Conservation (phyloP, 1,140 invertebrate genomes). For the Thaumatotibia leucotreta region DNA sequence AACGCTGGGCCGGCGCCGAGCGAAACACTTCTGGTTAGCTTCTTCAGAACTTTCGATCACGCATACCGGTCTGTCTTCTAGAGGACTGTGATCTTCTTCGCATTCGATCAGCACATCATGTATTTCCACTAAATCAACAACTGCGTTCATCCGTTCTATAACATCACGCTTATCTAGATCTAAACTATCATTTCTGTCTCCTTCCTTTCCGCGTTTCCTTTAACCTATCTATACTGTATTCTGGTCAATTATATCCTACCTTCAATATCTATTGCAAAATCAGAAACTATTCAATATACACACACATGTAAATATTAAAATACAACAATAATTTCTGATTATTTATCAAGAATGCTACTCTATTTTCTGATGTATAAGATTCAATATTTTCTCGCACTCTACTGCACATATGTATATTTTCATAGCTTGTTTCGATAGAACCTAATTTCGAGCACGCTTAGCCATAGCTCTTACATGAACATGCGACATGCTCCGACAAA, state of each 20-base stretch:
- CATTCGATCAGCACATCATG: constrained; percentile 63
- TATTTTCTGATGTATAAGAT: constrained; percentile 64
- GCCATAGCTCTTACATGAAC: constrained; percentile 23
- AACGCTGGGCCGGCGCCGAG: constrained; percentile 49
- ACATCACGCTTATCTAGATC: constrained; percentile 28
- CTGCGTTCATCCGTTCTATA: constrained; percentile 18
- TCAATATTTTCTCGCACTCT: constrained; percentile 60
- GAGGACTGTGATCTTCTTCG: constrained; percentile 28
- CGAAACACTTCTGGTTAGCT: constrained; percentile 36
- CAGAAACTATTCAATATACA: constrained; percentile 59
- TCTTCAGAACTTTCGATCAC: constrained; percentile 33
- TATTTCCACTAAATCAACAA: constrained; percentile 36
- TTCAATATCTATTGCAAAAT: constrained; percentile 25
- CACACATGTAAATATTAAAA: constrained; percentile 60
- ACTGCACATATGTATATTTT: constrained; percentile 59
- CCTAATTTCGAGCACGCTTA: constrained; percentile 50
- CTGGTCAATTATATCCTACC: constrained; percentile 42
- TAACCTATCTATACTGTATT: constrained; percentile 17
- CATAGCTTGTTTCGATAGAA: constrained; percentile 58
- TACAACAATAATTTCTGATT: constrained; percentile 58
- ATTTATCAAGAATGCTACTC: constrained; percentile 58
- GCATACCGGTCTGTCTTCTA: constrained; percentile 35
- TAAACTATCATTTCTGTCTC: neutral
- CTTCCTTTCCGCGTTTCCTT: constrained; percentile 17
- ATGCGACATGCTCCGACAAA: neutral